These are phyloP conservation scores for Thecocarcelia acutangulata DNA, from an alignment of 2,888 invertebrate genomes.

Conservation along the genomic window DNA sequence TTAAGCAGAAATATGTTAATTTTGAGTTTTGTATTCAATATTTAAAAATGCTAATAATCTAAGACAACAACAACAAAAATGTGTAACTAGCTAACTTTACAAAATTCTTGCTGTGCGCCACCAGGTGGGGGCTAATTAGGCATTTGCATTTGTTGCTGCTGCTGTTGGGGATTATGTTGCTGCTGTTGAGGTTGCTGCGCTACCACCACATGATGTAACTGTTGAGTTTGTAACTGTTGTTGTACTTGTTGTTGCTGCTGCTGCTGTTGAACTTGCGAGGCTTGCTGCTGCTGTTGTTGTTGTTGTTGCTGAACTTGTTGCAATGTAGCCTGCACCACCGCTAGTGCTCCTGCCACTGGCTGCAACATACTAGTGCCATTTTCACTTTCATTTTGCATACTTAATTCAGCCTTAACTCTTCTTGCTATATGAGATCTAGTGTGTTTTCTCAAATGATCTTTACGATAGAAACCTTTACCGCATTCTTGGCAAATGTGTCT, in stretches of 20 bases:
- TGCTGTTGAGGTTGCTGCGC: slow-evolving; percentile 72
- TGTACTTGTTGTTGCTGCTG: slow-evolving; percentile 74
- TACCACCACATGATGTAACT: slow-evolving; percentile 75
- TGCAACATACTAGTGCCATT: slow-evolving; percentile 80
- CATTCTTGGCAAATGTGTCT: slow-evolving; percentile 93
- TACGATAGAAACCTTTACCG: slow-evolving; percentile 93
- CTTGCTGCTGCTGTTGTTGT: slow-evolving; percentile 54
- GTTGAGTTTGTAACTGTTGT: slow-evolving; percentile 71
- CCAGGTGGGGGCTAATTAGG: slow-evolving; percentile 77
- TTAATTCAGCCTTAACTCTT: slow-evolving; percentile 88
- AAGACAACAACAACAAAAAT: slow-evolving; percentile 60
- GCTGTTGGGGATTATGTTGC: slow-evolving; percentile 72
- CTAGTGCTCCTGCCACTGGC: slow-evolving; percentile 76
- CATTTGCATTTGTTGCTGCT: slow-evolving; percentile 77
- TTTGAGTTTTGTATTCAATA: no score
- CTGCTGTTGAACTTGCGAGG: slow-evolving; percentile 71
- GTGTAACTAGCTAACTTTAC: slow-evolving; percentile 78
- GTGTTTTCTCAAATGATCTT: slow-evolving; percentile 92
- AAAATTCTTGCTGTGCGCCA: slow-evolving; percentile 76
- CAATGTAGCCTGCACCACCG: slow-evolving; percentile 76
- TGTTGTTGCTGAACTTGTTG: slow-evolving; percentile 76
- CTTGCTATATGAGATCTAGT: slow-evolving; percentile 92
- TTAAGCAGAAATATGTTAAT: no score
- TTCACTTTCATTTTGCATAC: slow-evolving; percentile 80
- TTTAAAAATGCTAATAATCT: slow-evolving; percentile 14